Percentiles rank a stretch among this genome's conserved stretches.
phyloP scores from a whole-genome alignment of 2,888 invertebrate species.

The Caenorhabditis sp. region DNA sequence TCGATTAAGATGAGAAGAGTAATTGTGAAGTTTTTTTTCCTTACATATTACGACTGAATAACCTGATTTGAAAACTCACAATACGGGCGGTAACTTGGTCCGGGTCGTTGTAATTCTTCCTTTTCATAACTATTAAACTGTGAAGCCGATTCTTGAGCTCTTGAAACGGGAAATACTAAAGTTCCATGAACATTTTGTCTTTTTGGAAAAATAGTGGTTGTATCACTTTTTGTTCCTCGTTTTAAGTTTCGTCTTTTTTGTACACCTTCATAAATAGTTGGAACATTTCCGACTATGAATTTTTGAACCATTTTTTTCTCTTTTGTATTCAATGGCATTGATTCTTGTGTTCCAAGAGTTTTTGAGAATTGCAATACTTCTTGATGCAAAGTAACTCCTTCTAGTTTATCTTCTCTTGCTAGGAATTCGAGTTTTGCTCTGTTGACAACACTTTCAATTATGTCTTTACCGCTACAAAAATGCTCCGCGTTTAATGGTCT shows the following conservation, averaged over 20 bases:
- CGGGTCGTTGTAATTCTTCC: neutral
- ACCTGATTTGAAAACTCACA: neutral
- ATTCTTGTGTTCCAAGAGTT: neutral
- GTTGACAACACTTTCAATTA: slow-evolving; percentile 18
- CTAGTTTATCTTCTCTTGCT: neutral
- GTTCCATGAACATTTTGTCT: neutral
- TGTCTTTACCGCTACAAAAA: slow-evolving; percentile 35
- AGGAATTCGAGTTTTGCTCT: slow-evolving; percentile 30
- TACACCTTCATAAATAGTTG: neutral
- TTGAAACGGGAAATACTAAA: neutral
- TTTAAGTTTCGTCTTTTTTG: neutral
- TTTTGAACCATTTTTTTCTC: neutral
- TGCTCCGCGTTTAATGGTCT: slow-evolving; percentile 34
- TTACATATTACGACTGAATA: too few species aligned
- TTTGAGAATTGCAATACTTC: neutral
- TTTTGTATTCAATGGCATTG: neutral
- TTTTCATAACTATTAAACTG: neutral
- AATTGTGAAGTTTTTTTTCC: too few species aligned
- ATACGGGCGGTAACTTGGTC: neutral
- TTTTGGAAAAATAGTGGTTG: neutral
- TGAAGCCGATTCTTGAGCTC: neutral
- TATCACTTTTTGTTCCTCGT: neutral
- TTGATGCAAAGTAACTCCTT: neutral
- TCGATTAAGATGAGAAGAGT: too few species aligned
- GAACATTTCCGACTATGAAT: neutral